These are phyloP conservation scores for Hippocampus guttulatus DNA, from an alignment of 2,113 vertebrate genomes.

Conservation along the genomic window DNA sequence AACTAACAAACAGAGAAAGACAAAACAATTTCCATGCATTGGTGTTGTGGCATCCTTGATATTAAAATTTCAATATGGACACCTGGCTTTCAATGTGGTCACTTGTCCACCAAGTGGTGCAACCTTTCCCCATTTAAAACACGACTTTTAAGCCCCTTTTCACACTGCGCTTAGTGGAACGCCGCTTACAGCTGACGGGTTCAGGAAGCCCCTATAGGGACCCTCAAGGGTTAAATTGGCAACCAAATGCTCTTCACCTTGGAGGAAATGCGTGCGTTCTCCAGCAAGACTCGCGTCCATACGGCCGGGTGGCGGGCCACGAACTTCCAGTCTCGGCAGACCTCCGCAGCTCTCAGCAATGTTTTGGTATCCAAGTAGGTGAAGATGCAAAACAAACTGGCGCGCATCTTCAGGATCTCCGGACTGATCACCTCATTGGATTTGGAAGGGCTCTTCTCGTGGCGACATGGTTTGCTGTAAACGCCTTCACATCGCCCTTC, in stretches of 20 bases:
- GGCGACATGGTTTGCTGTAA: constrained; percentile 69
- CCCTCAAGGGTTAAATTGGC: background rate
- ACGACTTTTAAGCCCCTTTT: no score
- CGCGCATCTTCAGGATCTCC: constrained; percentile 95
- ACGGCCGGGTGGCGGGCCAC: constrained; percentile 94
- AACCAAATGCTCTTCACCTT: constrained; percentile 68
- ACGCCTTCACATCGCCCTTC: constrained; percentile 66
- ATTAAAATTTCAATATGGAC: no score
- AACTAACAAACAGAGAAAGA: constrained; percentile 70
- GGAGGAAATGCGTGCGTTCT: constrained; percentile 91
- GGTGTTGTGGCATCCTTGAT: no score
- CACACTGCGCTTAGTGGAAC: no score
- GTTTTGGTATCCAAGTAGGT: constrained; percentile 97
- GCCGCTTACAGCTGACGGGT: background rate
- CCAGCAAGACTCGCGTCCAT: constrained; percentile 93
- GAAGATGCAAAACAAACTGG: constrained; percentile 96
- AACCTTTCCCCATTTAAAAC: background rate
- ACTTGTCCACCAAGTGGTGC: background rate
- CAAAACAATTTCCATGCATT: no score
- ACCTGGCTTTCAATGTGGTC: background rate
- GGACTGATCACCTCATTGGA: constrained; percentile 95
- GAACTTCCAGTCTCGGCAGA: constrained; percentile 94
- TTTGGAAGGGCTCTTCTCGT: constrained; percentile 83
- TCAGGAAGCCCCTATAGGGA: no score
- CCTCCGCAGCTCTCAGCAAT: constrained; percentile 84